phyloP scores from a whole-genome alignment of 1,140 invertebrate species.

The Caerostris darwini region DNA sequence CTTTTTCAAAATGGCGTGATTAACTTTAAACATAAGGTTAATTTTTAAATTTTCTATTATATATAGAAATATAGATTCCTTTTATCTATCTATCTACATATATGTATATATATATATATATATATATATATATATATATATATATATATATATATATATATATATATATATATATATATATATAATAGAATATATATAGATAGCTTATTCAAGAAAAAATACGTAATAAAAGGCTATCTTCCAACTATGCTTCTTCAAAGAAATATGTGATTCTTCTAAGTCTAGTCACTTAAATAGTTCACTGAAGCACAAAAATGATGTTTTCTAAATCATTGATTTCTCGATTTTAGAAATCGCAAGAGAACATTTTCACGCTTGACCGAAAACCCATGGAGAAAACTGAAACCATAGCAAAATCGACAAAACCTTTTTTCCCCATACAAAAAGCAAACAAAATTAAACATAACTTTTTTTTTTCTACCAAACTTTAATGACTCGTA shows the following conservation, averaged over 20 bases:
- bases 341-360: not conserved
- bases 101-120: too few relatives aligned
- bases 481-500: not conserved
- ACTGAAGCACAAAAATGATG: not conserved
- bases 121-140: too few relatives aligned
- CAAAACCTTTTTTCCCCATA: not conserved
- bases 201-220: too few relatives aligned
- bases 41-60: too few relatives aligned
- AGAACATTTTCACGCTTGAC: conserved; percentile 5
- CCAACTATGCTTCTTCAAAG: not conserved
- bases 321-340: not conserved
- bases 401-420: not conserved
- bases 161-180: too few relatives aligned
- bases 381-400: not conserved
- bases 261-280: not conserved
- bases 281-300: not conserved
- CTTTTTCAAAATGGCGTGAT: too few relatives aligned
- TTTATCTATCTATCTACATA: too few relatives aligned
- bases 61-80: too few relatives aligned
- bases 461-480: not conserved
- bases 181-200: too few relatives aligned
- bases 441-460: not conserved
- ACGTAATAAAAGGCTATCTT: too few relatives aligned
- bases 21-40: too few relatives aligned
- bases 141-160: too few relatives aligned